Conservation (phyloP, 2,888 invertebrate genomes). For the Acrocyrtus sp. region DNA sequence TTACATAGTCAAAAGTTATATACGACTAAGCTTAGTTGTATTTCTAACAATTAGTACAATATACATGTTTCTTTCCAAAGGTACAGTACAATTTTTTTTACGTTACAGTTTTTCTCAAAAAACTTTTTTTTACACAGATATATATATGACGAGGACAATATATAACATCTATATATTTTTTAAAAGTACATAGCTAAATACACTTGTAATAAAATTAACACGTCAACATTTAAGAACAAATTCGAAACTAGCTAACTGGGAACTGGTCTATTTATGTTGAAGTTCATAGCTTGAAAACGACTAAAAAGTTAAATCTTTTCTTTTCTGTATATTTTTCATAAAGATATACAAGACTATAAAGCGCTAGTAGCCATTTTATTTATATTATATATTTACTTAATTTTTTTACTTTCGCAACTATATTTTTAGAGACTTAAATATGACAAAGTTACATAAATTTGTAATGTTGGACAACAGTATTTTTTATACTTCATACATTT, state of each 20-base stretch:
- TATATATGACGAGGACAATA: neutral
- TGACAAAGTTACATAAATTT: conserved; percentile 1
- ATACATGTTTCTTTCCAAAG: too few species aligned
- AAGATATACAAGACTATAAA: conserved; percentile 47
- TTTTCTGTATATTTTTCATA: too few species aligned
- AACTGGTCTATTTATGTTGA: neutral
- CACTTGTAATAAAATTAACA: neutral
- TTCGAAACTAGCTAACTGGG: neutral
- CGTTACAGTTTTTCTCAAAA: neutral
- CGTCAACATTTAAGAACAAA: too few species aligned
- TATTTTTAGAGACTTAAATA: neutral
- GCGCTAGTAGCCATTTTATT: conserved; percentile 46
- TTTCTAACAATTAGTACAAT: too few species aligned
- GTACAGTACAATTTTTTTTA: too few species aligned
- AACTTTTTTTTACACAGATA: neutral
- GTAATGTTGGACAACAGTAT: neutral
- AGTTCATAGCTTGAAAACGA: conserved; percentile 43
- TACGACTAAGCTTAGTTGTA: too few species aligned
- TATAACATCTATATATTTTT: neutral
- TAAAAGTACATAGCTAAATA: neutral
- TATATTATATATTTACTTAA: neutral
- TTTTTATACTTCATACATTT: neutral
- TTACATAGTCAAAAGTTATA: too few species aligned
- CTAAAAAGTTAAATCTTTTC: conserved; percentile 25
- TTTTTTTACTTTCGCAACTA: neutral